Evolutionary conservation across 2,888 invertebrate genomes (phyloP).

Genomic region (Athalia circularis): DNA sequence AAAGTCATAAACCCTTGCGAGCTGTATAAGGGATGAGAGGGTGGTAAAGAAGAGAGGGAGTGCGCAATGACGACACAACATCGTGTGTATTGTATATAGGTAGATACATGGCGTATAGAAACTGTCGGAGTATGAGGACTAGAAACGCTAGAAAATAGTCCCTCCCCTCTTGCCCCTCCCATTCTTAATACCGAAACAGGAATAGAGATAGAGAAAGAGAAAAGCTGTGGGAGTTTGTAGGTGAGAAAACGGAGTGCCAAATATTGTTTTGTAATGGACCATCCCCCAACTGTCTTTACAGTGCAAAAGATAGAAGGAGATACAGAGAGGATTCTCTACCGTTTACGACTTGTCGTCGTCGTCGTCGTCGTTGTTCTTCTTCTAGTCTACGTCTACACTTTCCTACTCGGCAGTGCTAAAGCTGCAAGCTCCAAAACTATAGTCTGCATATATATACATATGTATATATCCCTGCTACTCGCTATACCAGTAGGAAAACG

Average conservation of each 20-base stretch:
- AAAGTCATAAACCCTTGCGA: constrained; percentile 45
- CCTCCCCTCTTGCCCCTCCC: too few species aligned
- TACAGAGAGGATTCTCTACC: constrained; percentile 51
- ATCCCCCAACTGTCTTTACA: too few species aligned
- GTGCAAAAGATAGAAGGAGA: too few species aligned
- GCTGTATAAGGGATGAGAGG: constrained; percentile 6
- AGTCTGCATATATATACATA: too few species aligned
- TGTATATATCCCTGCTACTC: too few species aligned
- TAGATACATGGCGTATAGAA: neutral
- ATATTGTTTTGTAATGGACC: constrained; percentile 62
- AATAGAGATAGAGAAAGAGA: neutral
- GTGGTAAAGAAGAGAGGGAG: constrained; percentile 1
- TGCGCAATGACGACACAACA: neutral
- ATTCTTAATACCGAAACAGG: neutral
- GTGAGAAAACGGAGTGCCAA: constrained; percentile 51
- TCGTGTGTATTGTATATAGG: neutral
- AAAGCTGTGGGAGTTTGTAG: neutral
- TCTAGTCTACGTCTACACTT: too few species aligned
- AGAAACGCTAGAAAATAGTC: neutral
- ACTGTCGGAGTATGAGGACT: neutral
- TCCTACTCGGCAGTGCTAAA: too few species aligned
- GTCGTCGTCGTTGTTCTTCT: too few species aligned
- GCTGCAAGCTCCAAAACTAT: too few species aligned
- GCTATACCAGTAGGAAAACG: too few species aligned
- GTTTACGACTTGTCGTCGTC: constrained; percentile 54